Conservation (phyloP, 1,140 invertebrate species). For the Scaptomyza graminum region DNA sequence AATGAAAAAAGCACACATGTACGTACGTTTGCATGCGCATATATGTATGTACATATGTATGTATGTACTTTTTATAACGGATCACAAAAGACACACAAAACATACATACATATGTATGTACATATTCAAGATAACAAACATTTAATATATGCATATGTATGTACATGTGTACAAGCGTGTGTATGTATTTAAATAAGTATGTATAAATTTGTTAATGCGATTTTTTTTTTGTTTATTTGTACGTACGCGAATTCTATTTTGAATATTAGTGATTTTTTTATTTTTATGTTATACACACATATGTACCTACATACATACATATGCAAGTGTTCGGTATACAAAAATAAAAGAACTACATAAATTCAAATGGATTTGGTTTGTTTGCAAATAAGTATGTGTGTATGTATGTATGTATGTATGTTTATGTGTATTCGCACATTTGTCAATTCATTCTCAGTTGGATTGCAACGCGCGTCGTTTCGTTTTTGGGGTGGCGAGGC, state of each 20-base stretch:
- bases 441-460: slow-evolving; percentile 49
- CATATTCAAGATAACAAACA: slow-evolving; percentile 25
- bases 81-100: background rate
- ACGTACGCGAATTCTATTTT: slow-evolving; percentile 44
- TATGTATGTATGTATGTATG: background rate
- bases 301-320: background rate
- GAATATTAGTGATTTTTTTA: slow-evolving; percentile 27
- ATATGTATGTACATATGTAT: slow-evolving; percentile 26
- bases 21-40: slow-evolving; percentile 2
- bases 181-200: too few species aligned
- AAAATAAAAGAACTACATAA: slow-evolving; percentile 8
- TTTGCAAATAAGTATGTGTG: slow-evolving; percentile 12
- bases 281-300: background rate
- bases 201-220: too few species aligned
- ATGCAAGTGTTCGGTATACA: background rate
- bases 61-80: slow-evolving; percentile 6
- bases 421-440: slow-evolving; percentile 39
- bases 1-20: background rate
- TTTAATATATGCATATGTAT: too few species aligned
- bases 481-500: slow-evolving; percentile 12
- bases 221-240: background rate
- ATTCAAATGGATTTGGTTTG: slow-evolving; percentile 17
- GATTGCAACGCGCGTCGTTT: slow-evolving; percentile 31
- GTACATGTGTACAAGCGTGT: too few species aligned
- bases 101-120: background rate